Evolutionary conservation across 2,797 vertebrate genomes (phyloP).

Genomic region (Sebastes baramenuke): DNA sequence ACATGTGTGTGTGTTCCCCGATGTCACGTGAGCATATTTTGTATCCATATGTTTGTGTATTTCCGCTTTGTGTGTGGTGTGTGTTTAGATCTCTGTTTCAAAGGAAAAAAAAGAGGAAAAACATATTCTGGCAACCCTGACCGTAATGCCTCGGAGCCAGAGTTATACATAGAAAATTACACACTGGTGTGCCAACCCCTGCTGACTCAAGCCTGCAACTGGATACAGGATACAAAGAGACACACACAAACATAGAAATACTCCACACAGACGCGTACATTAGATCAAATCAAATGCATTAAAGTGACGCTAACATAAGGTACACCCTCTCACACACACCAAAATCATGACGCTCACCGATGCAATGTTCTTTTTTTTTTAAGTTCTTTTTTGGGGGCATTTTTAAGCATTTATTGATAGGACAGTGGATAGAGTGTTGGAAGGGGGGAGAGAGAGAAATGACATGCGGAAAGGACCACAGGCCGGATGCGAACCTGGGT

Average conservation of each 20-base stretch:
- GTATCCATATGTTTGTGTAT: background rate
- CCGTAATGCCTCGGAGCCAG: conserved; percentile 63
- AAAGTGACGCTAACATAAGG: background rate
- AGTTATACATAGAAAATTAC: conserved; percentile 86
- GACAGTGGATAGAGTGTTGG: no score
- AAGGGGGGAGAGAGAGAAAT: no score
- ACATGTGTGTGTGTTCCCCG: background rate
- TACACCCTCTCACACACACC: background rate
- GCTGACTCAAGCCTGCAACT: conserved; percentile 50
- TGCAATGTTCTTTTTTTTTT: background rate
- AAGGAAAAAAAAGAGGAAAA: conserved; percentile 42
- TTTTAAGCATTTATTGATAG: no score
- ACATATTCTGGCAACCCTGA: conserved; percentile 57
- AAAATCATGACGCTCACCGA: background rate
- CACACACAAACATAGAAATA: conserved; percentile 33
- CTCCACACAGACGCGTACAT: background rate
- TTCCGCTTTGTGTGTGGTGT: conserved; percentile 32
- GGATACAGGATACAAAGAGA: conserved; percentile 24
- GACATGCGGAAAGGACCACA: no score
- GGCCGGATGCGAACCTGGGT: no score
- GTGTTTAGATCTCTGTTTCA: conserved; percentile 46
- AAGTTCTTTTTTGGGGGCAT: no score
- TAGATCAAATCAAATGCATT: background rate
- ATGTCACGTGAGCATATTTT: background rate
- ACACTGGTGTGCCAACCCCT: conserved; percentile 71